phyloP scores from a whole-genome alignment of 2,797 vertebrate genomes.

The Hyperoplus immaculatus region DNA sequence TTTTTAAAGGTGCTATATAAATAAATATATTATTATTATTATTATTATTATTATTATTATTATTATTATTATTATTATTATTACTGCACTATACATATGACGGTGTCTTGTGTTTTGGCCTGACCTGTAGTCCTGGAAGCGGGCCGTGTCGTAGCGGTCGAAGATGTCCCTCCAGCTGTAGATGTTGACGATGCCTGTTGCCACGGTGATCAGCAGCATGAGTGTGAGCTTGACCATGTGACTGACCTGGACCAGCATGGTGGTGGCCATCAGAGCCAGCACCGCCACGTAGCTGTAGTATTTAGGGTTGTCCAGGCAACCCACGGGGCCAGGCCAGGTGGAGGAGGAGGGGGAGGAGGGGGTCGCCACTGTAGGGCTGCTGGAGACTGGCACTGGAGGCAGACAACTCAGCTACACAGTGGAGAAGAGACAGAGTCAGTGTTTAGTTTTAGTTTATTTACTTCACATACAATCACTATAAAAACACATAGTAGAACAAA shows the following conservation, averaged over 20 bases:
- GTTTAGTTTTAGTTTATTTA: too few relatives aligned
- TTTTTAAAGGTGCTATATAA: too few relatives aligned
- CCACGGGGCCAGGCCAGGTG: conserved; percentile 24
- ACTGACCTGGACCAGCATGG: conserved; percentile 98
- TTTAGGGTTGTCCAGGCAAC: conserved; percentile 92
- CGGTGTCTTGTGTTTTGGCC: conserved; percentile 12
- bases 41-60: too few relatives aligned
- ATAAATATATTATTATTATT: too few relatives aligned
- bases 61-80: too few relatives aligned
- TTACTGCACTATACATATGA: too few relatives aligned
- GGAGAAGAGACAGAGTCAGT: conserved; percentile 34
- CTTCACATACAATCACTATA: too few relatives aligned
- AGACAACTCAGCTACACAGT: conserved; percentile 90
- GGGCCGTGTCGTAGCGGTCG: conserved; percentile 88
- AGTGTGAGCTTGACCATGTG: conserved; percentile 98
- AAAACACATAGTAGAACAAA: too few relatives aligned
- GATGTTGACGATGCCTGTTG: conserved; percentile 89
- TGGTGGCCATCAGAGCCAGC: conserved; percentile 93
- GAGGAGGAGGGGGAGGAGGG: conserved; percentile 37
- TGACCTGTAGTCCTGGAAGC: conserved; percentile 89
- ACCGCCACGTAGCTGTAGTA: conserved; percentile 94
- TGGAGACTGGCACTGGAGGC: conserved; percentile 66
- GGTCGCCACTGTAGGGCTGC: conserved; percentile 50
- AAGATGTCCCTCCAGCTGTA: conserved; percentile 93
- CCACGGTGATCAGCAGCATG: conserved; percentile 91